phyloP scores from a whole-genome alignment of 1,140 invertebrate species.

The Streblospio benedicti region DNA sequence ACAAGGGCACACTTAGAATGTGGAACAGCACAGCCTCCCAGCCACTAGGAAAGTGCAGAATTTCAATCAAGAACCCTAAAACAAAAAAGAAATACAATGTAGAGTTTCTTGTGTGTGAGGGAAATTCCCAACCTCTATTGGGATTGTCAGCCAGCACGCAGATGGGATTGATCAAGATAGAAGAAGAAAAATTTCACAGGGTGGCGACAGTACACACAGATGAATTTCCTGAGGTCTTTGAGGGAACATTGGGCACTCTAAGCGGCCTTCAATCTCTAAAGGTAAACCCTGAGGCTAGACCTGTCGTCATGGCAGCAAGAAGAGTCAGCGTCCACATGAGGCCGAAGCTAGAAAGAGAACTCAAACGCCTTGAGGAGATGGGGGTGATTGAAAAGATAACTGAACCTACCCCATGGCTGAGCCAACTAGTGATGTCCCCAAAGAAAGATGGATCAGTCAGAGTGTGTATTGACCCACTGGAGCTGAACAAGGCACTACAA shows the following conservation, averaged over 20 bases:
- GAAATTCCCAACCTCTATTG: background rate
- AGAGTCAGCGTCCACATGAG: slow-evolving; percentile 14
- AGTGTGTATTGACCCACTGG: slow-evolving; percentile 25
- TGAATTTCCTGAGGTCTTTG: slow-evolving; percentile 5
- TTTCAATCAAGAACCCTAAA: too few relatives aligned
- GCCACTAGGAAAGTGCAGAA: too few relatives aligned
- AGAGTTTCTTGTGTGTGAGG: background rate
- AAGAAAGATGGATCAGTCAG: slow-evolving; percentile 21
- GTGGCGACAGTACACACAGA: background rate
- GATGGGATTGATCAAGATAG: background rate
- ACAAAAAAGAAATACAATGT: slow-evolving; percentile 1
- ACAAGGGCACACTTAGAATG: too few relatives aligned
- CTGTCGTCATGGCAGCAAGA: slow-evolving; percentile 8
- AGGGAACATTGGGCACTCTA: slow-evolving; percentile 10
- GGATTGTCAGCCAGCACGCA: background rate
- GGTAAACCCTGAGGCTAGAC: slow-evolving; percentile 10
- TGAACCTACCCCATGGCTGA: slow-evolving; percentile 22
- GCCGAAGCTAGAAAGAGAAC: slow-evolving; percentile 14
- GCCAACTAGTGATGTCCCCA: slow-evolving; percentile 19
- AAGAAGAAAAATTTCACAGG: background rate
- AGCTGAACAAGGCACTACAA: slow-evolving; percentile 23
- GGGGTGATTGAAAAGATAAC: slow-evolving; percentile 21
- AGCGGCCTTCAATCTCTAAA: slow-evolving; percentile 6
- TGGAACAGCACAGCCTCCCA: too few relatives aligned
- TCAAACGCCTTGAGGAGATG: slow-evolving; percentile 13